phyloP scores from a whole-genome alignment of 2,113 vertebrate genomes.

The Datnioides undecimradiatus region DNA sequence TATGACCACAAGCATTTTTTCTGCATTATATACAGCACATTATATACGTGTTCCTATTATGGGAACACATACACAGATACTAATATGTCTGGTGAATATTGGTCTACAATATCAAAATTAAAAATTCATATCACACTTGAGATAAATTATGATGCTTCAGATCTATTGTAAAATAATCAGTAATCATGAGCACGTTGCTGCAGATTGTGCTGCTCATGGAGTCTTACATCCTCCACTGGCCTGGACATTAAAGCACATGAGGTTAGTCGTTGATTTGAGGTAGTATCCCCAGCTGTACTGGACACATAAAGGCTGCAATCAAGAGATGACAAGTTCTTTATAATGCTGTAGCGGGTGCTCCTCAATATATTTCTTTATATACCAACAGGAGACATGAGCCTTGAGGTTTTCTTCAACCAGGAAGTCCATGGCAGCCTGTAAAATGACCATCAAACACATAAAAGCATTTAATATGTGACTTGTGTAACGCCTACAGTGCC shows the following conservation, averaged over 20 bases:
- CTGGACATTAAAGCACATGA: neutral
- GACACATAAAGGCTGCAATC: constrained; percentile 2
- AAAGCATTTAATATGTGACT: neutral
- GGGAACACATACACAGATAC: too few relatives aligned
- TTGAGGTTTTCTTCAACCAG: constrained; percentile 79
- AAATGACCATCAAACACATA: neutral
- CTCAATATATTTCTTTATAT: constrained; percentile 79
- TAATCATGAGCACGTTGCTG: neutral
- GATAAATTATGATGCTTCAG: too few relatives aligned
- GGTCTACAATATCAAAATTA: too few relatives aligned
- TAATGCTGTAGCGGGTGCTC: constrained; percentile 67
- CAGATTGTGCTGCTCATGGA: neutral
- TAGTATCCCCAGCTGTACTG: neutral
- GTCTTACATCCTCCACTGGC: neutral
- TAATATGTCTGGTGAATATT: too few relatives aligned
- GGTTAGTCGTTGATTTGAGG: constrained; percentile 8
- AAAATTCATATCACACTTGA: too few relatives aligned
- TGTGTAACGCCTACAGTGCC: neutral
- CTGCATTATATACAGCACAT: too few relatives aligned
- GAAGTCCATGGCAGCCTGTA: constrained; percentile 83
- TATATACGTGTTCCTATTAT: too few relatives aligned
- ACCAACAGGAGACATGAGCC: constrained; percentile 81
- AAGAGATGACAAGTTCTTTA: constrained; percentile 56
- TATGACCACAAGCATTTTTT: too few relatives aligned
- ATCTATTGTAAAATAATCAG: neutral